Evolutionary conservation across 2,113 vertebrate species (phyloP), one percentile per base, ranked within the genome.

Genomic region (Argyrosomus japonicus): DNA sequence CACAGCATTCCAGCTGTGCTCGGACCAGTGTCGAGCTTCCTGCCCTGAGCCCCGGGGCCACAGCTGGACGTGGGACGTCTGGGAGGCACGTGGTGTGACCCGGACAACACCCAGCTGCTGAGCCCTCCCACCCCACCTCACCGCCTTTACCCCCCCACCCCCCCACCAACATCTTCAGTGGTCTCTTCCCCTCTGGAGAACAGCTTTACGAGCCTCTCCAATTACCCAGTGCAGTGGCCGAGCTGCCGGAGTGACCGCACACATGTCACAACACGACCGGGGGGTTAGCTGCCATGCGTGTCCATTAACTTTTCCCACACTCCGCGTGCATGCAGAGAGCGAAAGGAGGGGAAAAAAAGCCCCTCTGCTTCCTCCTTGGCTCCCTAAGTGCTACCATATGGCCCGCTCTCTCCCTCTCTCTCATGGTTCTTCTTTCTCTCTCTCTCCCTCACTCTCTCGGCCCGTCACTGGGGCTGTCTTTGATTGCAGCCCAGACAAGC

Each of bases 291-390:
- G 95, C 96, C 96, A 97, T 97, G 97, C 95, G 95, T 95, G 96
- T 95, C 96, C 96, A 96, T 96, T 96, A 97, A 96, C 96, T 96
- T 97, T 97, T 97, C 97, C 96, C 97, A 98, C 96, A 97, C 96
- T 97, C 95, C 92, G 83, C 47, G 86, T 95, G 93, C 91, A 70
- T 93, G 90, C 93, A 89, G 93, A 91, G 86, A 91, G 81, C 77
- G 48, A 87, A 86, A 87, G 87, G 80, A 79, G 81, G 84, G 81
- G 65, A 14, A 61, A 84, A 91, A 88, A 89, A 87, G 78, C 71
- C 94, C 94, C 95, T 93, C 93, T 96, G 95, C 96, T 97, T 97
- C 97, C 96, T 97, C 94, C 93, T 95, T 89, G 94, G 95, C 94
- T 91, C 91, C 90, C 94, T 97, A 97, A 98, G 95, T 98, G 97